Percentiles rank a stretch among this genome's conserved stretches.
Conservation (phyloP, 2,113 vertebrate species). For the Ailuropoda melanoleuca region DNA sequence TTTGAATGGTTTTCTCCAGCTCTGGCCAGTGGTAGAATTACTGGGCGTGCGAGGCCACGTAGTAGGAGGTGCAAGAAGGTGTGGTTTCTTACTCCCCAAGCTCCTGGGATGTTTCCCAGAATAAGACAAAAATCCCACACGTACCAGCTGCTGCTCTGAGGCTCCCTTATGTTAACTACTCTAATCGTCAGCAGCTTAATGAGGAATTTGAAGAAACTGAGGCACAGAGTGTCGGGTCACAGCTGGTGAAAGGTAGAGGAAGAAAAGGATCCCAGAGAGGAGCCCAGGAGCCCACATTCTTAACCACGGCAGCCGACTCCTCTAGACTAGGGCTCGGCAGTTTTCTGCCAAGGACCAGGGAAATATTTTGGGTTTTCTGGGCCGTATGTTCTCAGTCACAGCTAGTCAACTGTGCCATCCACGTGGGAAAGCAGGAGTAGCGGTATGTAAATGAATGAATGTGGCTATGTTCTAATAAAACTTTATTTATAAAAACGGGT, state of each 20-base stretch:
- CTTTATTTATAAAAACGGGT: not conserved
- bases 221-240: not conserved
- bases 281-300: not conserved
- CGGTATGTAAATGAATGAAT: too few species aligned
- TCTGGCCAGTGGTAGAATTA: not conserved
- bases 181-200: not conserved
- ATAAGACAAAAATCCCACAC: not conserved
- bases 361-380: not conserved
- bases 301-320: too few species aligned
- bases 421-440: not conserved
- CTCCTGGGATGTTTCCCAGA: not conserved
- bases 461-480: not conserved
- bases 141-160: not conserved
- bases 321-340: not conserved
- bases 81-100: not conserved
- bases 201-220: not conserved
- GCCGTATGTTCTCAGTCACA: not conserved
- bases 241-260: not conserved
- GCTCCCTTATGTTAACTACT: not conserved
- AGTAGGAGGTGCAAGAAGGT: not conserved
- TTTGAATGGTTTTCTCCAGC: not conserved
- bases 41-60: accelerated
- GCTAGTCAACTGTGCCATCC: not conserved
- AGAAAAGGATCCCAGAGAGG: not conserved
- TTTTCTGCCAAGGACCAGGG: not conserved